Conservation (phyloP, 2,888 invertebrate genomes). For the Caenorhabditis sp. region DNA sequence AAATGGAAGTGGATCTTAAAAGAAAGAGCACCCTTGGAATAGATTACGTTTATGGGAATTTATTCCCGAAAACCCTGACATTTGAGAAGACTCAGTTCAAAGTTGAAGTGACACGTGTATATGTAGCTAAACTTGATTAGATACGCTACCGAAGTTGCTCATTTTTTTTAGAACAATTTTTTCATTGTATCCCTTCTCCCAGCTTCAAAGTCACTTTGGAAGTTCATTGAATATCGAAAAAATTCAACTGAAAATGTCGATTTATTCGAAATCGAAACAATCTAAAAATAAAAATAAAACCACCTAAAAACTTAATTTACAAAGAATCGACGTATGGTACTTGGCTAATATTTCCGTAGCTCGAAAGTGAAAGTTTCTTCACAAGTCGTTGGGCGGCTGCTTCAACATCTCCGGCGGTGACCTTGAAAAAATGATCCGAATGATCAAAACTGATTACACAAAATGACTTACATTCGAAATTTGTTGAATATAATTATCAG, state of each 20-base stretch:
- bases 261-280: slow-evolving; percentile 2
- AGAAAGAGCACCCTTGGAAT: too few relatives aligned
- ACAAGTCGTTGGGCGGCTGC: slow-evolving; percentile 48
- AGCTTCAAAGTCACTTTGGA: not conserved
- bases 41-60: too few relatives aligned
- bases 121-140: too few relatives aligned
- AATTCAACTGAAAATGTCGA: not conserved
- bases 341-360: slow-evolving; percentile 45
- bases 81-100: too few relatives aligned
- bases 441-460: not conserved
- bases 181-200: too few relatives aligned
- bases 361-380: slow-evolving; percentile 47
- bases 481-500: slow-evolving; percentile 37
- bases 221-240: not conserved
- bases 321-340: slow-evolving; percentile 54
- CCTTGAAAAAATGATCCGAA: slow-evolving; percentile 10
- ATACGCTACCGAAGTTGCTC: too few relatives aligned
- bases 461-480: slow-evolving; percentile 15
- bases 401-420: slow-evolving; percentile 44
- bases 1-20: too few relatives aligned
- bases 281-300: slow-evolving; percentile 9
- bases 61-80: too few relatives aligned
- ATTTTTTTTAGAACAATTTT: too few relatives aligned
- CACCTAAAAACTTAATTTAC: slow-evolving; percentile 12
- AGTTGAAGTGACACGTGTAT: too few relatives aligned